These are phyloP conservation scores for Zaprionus obscuricornis DNA, from an alignment of 2,888 invertebrate genomes.

Conservation along the genomic window DNA sequence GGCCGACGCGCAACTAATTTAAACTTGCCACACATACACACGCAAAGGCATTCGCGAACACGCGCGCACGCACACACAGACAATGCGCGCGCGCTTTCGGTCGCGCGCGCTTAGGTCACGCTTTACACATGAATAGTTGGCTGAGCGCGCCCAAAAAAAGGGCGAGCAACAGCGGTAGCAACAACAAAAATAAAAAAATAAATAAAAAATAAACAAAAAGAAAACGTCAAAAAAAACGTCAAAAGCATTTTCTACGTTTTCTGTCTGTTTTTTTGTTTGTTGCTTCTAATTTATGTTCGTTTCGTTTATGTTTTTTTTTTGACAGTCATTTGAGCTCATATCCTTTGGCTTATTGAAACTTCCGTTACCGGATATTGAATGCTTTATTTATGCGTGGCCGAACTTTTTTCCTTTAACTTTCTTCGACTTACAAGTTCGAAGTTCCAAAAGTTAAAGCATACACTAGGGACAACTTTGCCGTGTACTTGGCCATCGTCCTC, in stretches of 20 bases:
- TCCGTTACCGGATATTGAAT: constrained; percentile 66
- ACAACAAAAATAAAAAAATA: too few species aligned
- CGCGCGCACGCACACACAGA: constrained; percentile 7
- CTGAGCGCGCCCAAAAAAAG: constrained; percentile 23
- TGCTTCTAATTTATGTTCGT: background rate
- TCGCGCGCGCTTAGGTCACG: constrained; percentile 4
- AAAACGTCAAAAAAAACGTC: background rate
- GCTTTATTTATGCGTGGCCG: constrained; percentile 45
- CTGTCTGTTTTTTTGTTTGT: background rate
- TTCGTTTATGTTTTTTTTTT: constrained; percentile 38
- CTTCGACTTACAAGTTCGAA: too few species aligned
- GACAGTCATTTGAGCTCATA: constrained; percentile 70
- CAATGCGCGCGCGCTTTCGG: background rate
- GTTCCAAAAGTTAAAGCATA: too few species aligned
- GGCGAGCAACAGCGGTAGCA: too few species aligned
- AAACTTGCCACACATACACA: constrained; percentile 47
- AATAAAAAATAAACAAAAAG: too few species aligned
- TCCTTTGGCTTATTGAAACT: constrained; percentile 68
- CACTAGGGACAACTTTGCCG: too few species aligned
- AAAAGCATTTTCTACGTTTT: constrained; percentile 16
- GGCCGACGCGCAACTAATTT: constrained; percentile 68
- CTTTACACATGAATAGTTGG: constrained; percentile 39
- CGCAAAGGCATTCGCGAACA: too few species aligned
- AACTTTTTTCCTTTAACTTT: background rate
- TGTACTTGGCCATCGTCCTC: too few species aligned